Conservation (phyloP, 2,888 invertebrate genomes). For the Esperia sulphurella region DNA sequence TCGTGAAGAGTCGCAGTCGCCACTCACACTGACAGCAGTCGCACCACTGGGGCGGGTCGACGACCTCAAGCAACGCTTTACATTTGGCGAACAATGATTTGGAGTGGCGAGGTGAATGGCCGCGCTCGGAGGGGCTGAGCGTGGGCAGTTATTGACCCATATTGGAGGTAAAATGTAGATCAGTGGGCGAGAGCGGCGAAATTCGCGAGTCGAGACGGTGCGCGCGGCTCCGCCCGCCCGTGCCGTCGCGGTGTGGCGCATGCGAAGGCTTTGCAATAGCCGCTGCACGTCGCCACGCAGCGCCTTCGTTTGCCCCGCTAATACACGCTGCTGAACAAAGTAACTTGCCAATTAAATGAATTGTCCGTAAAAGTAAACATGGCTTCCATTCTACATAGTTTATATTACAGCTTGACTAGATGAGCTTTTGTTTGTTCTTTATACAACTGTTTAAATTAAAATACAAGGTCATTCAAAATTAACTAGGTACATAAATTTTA, state of each 20-base stretch:
- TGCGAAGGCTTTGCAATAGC: not conserved
- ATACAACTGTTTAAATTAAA: too few species aligned
- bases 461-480: too few species aligned
- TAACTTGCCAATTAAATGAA: too few species aligned
- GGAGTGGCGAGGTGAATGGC: constrained; percentile 77
- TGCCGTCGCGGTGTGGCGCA: not conserved
- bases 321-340: too few species aligned
- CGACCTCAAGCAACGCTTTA: constrained; percentile 67
- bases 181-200: constrained; percentile 80
- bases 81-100: constrained; percentile 79
- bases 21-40: constrained; percentile 51
- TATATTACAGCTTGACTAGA: too few species aligned
- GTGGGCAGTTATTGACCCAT: constrained; percentile 80
- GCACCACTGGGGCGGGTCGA: constrained; percentile 54
- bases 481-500: too few species aligned
- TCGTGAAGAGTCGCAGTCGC: constrained; percentile 58
- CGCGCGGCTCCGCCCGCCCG: constrained; percentile 17
- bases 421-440: too few species aligned
- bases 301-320: not conserved
- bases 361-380: too few species aligned
- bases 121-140: constrained; percentile 71
- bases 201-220: constrained; percentile 43
- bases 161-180: constrained; percentile 79
- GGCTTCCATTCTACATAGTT: too few species aligned
- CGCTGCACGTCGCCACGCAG: not conserved